A percentile compares a stretch with the other conserved stretches of the same genome.
Conservation (phyloP, 2,888 invertebrate genomes). For the Cheiracanthium punctorium region DNA sequence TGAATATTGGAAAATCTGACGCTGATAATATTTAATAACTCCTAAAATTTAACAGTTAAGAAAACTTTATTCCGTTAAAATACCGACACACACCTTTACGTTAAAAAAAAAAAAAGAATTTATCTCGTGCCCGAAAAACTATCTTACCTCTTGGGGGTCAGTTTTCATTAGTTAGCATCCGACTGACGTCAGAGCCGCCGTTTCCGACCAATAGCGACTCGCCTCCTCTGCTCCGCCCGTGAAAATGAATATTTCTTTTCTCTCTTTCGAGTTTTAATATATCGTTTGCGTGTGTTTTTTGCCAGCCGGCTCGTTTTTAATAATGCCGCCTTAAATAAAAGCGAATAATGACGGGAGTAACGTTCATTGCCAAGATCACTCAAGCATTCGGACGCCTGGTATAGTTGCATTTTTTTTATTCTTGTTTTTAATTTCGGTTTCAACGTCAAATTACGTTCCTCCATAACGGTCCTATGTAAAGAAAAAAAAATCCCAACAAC, state of each 20-base stretch:
- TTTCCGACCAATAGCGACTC: background rate
- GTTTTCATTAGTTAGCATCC: conserved; percentile 23
- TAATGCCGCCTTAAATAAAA: background rate
- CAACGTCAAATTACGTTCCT: no score
- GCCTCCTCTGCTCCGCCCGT: background rate
- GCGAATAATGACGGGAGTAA: background rate
- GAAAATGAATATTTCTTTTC: background rate
- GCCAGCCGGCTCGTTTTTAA: background rate
- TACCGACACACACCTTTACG: background rate
- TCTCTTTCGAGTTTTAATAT: background rate
- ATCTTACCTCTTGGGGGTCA: conserved; percentile 17
- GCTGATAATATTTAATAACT: no score
- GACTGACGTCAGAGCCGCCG: conserved; percentile 13
- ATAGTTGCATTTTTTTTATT: no score
- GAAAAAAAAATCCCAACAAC: no score
- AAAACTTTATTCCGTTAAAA: no score
- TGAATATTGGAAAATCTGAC: no score
- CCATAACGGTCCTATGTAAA: no score
- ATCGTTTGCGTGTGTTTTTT: conserved; percentile 9
- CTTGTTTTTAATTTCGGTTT: no score
- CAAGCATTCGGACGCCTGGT: conserved; percentile 3
- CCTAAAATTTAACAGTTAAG: no score
- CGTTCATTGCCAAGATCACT: conserved; percentile 8
- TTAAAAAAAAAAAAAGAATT: background rate
- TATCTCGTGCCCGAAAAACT: background rate